Conservation (phyloP, 2,797 vertebrate species). For the Clarias platycephalus region DNA sequence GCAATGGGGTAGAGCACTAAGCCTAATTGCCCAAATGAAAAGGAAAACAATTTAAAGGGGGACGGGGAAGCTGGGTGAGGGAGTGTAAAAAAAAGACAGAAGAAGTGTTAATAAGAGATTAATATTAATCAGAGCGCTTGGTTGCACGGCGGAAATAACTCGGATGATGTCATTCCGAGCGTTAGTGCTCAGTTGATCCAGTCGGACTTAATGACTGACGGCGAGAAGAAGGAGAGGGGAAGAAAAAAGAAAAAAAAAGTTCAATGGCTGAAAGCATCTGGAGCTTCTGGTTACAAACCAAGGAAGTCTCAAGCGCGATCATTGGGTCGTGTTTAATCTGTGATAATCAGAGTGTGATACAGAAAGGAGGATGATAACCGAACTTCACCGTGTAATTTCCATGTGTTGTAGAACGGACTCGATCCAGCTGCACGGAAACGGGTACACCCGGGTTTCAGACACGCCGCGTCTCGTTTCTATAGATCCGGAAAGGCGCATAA, state of each 20-base stretch:
- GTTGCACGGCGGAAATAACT: constrained; percentile 18
- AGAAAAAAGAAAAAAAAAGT: no score
- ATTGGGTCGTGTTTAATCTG: not conserved
- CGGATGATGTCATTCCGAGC: constrained; percentile 15
- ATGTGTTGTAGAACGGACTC: not conserved
- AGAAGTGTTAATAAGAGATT: constrained; percentile 24
- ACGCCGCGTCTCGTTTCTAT: constrained; percentile 22
- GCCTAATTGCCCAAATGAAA: constrained; percentile 25
- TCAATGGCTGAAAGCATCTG: not conserved
- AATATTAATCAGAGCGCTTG: constrained; percentile 45
- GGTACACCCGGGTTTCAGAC: constrained; percentile 5
- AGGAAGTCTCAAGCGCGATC: not conserved
- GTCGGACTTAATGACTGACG: not conserved
- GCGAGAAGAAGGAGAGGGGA: not conserved
- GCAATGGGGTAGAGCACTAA: constrained; percentile 34
- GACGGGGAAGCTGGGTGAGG: not conserved
- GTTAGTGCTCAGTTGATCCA: constrained; percentile 9
- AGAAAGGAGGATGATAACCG: not conserved
- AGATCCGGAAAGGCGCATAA: constrained; percentile 30
- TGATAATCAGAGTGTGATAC: not conserved
- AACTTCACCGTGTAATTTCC: not conserved
- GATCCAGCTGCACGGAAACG: constrained; percentile 29
- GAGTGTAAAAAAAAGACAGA: not conserved
- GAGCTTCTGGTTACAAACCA: not conserved
- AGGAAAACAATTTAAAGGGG: not conserved